Percentiles rank a stretch among this genome's conserved stretches.
These are phyloP conservation scores for Diabrotica undecimpunctata DNA, from an alignment of 1,140 invertebrate species.

Conservation along the genomic window DNA sequence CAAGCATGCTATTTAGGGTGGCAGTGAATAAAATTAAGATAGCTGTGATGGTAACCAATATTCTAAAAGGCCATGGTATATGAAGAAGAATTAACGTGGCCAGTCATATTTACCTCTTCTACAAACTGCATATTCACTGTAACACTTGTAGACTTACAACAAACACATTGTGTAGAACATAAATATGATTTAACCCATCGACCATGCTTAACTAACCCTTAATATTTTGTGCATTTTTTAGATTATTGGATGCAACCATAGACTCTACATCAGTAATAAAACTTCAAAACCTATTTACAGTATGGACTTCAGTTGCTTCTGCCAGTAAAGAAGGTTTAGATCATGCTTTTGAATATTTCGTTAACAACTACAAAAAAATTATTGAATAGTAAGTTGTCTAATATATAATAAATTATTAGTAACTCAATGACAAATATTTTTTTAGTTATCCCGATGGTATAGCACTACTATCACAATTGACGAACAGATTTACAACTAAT, in stretches of 20 bases:
- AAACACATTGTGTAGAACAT: too few species aligned
- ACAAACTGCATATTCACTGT: too few species aligned
- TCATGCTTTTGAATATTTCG: slow-evolving; percentile 50
- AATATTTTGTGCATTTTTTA: slow-evolving; percentile 22
- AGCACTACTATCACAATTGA: neutral
- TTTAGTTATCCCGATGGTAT: neutral
- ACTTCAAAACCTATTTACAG: slow-evolving; percentile 46
- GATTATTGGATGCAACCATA: slow-evolving; percentile 41
- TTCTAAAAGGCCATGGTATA: too few species aligned
- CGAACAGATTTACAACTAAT: neutral
- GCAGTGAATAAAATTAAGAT: too few species aligned
- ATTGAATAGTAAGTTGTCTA: slow-evolving; percentile 7
- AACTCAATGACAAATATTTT: neutral
- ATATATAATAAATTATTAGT: too few species aligned
- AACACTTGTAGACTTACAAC: too few species aligned
- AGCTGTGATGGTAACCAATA: too few species aligned
- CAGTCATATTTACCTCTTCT: too few species aligned
- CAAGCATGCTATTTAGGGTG: too few species aligned
- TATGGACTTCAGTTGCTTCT: slow-evolving; percentile 48
- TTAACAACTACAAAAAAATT: slow-evolving; percentile 20
- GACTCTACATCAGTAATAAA: slow-evolving; percentile 47
- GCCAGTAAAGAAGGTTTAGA: slow-evolving; percentile 47
- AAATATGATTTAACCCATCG: too few species aligned
- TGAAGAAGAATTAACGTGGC: too few species aligned
- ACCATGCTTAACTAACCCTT: too few species aligned